Evolutionary conservation across 1,140 invertebrate species (phyloP), one percentile per base, ranked within the genome.

Genomic region (Laupala kohalensis): DNA sequence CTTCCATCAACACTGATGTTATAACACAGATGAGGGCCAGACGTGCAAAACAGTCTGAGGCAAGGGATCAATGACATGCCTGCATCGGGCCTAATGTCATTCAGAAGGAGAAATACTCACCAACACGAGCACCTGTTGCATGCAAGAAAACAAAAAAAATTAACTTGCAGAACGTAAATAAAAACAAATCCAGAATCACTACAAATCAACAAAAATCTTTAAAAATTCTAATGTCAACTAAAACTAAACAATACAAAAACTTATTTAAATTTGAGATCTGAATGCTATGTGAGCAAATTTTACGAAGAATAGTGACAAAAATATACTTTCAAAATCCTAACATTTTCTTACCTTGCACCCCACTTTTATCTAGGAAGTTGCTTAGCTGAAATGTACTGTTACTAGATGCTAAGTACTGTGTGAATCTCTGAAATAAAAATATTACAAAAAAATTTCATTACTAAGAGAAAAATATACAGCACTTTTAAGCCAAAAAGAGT

Each of bases 361-460:
- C 92, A 79, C 93, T 92, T 84, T 98, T 99, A 82, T 99, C 97
- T 79, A 97, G 84, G 83, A 98, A 99, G 86, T 91, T 95, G 81
- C 91, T 93, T 78, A 99, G 88, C 85, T 98, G 96, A 87, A 99
- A 98, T 77, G 94, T 96, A 81, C 96, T 97, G 86, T 99, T 99
- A 84, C 95, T 98, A 74, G 97, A 99, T 70, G 97, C 97, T 81
- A 99, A 86, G 84, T 98, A 99, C 86, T 99, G 97, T 80, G 96
- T 98, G 82, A 99, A 99, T 80, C 97, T 90, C 95, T 99, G 89
- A 75, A 92, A 70, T 13, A 27, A 71, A 29, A 65, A 71, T 29
- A 71, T 63, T 25, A 71, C n/a, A 27, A 71, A 12, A 19, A 66
- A 27, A 65, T 65, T 12, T 62, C 19, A 19, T 62, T 19, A 62